Base-by-base conservation (phyloP, 37 sponge, comb jelly and placozoan genomes). In the Oopsacas minuta region DNA sequence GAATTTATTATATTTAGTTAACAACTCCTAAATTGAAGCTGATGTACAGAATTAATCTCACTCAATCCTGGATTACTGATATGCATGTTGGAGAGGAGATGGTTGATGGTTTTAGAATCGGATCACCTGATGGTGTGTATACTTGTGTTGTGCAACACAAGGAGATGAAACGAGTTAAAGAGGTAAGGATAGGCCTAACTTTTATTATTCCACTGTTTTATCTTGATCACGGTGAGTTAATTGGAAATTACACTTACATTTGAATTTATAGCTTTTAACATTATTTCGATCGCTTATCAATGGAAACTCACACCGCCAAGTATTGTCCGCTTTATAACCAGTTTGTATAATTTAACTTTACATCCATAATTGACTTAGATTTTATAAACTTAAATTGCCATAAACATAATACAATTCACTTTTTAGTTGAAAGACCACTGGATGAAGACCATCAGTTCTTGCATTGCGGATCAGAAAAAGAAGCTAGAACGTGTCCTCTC, bases 41-140 rank as follows among this genome's bases (percentile, higher is more conserved):
- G 28, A 61, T 61, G 75, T 25, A n/a, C 30, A 3, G 75, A 3
- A 5, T 61, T 10, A 61, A 61, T 12, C 75, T 61, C 1, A 61
- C 75, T 10, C 75, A 61, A 61, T 61, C 28, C 75, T 61, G 75
- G 75, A 61, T 61, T n/a, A 61, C 75, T 32, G 75, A 61, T 61
- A 7, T 61, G 30, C 32, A 61, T 25, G 75, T 34, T 25, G 75
- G 75, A 61, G 75, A 61, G 22, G 75, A 61, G 75, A 61, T 61
- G 75, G 1, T 3, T 61, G 28, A 61, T 34, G 7, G 75, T 12
- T 61, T 61, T 61, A 61, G 28, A n/a, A 61, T 61, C 20, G 75
- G 75, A 61, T 61, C 75, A 61, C 75, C 75, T 20, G 28, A 61
- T 5, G 75, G 75, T 10, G 30, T 61, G 30, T 61, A 25, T n/a